Evolutionary conservation across 2,113 vertebrate genomes (phyloP).

Genomic region (Ascaphus truei): DNA sequence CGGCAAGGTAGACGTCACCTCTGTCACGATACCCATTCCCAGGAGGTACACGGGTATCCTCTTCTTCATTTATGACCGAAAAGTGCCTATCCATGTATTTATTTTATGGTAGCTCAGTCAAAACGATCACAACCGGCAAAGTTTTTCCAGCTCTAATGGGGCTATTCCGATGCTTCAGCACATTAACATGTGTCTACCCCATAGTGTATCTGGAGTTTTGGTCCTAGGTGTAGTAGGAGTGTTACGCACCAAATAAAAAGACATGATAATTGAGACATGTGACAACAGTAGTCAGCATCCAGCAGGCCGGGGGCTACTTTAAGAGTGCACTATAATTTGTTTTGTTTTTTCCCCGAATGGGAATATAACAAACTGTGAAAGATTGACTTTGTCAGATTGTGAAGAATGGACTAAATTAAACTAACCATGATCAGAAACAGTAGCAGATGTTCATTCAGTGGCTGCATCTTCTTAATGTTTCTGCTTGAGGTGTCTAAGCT

Average conservation of each 20-base stretch:
- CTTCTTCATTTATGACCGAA: no score
- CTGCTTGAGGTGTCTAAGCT: slow-evolving; percentile 38
- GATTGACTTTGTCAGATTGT: slow-evolving; percentile 37
- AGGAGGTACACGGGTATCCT: no score
- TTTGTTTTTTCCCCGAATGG: slow-evolving; percentile 20
- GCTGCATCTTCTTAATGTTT: slow-evolving; percentile 36
- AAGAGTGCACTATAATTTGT: slow-evolving; percentile 14
- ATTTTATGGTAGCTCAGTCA: no score
- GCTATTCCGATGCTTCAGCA: no score
- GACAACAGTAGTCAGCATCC: neutral
- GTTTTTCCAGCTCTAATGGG: no score
- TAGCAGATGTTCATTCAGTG: slow-evolving; percentile 33
- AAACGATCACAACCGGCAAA: no score
- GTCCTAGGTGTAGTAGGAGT: neutral
- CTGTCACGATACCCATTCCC: no score
- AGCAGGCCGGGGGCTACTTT: neutral
- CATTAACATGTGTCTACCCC: no score
- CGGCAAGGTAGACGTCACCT: no score
- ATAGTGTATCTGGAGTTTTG: no score
- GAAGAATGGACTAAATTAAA: slow-evolving; percentile 37
- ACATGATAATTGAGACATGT: slow-evolving; percentile 5
- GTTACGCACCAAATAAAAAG: neutral
- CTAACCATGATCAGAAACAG: slow-evolving; percentile 36
- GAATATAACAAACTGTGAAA: slow-evolving; percentile 37
- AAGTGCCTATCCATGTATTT: no score